Conservation (phyloP, 1,140 invertebrate species). For the Drosophila insularis region DNA sequence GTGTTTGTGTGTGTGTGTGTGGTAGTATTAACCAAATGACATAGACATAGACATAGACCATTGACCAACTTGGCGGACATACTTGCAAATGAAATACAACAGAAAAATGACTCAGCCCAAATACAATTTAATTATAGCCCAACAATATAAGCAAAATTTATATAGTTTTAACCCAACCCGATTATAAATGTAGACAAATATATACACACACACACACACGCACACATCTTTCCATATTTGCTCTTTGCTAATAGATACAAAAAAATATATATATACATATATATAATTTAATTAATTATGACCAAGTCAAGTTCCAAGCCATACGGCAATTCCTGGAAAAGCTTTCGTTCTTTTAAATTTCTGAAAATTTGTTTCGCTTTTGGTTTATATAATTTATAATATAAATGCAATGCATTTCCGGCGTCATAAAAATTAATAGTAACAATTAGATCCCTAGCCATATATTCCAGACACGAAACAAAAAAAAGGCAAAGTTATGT, state of each 20-base stretch:
- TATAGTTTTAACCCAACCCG: slow-evolving; percentile 67
- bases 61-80: slow-evolving; percentile 68
- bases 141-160: slow-evolving; percentile 61
- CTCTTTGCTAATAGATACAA: slow-evolving; percentile 18
- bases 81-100: slow-evolving; percentile 35
- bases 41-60: slow-evolving; percentile 56
- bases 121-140: slow-evolving; percentile 77
- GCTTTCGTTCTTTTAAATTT: not conserved
- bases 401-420: not conserved
- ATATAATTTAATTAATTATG: slow-evolving; percentile 70
- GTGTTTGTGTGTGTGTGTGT: not conserved
- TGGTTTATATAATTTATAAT: too few species aligned
- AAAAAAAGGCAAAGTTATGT: too few species aligned
- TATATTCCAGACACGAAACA: too few species aligned
- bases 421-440: not conserved
- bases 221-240: slow-evolving; percentile 7
- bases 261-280: slow-evolving; percentile 37
- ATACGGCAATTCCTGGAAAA: slow-evolving; percentile 61
- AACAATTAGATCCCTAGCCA: too few species aligned
- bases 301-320: slow-evolving; percentile 28
- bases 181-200: slow-evolving; percentile 65
- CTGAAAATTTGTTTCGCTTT: too few species aligned
- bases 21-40: slow-evolving; percentile 43
- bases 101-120: slow-evolving; percentile 67
- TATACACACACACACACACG: slow-evolving; percentile 4